These are phyloP conservation scores for Disparrhopalites patrizii DNA, from an alignment of 2,888 invertebrate species.

Conservation along the genomic window DNA sequence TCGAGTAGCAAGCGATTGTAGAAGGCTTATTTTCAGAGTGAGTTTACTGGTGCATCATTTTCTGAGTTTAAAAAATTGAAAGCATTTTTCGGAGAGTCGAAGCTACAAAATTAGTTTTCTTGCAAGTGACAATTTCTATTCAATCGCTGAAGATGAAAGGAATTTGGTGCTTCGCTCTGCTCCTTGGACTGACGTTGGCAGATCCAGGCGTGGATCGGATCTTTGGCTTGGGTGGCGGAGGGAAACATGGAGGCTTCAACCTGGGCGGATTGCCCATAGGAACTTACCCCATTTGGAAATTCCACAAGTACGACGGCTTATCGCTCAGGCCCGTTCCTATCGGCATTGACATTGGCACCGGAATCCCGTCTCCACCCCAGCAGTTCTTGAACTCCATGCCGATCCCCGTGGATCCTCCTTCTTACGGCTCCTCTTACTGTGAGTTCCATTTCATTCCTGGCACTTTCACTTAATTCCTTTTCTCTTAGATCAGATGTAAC, in stretches of 20 bases:
- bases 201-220: background rate
- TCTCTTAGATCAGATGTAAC: background rate
- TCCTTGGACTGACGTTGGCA: background rate
- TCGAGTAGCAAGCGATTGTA: too few relatives aligned
- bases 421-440: background rate
- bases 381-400: constrained; percentile 16
- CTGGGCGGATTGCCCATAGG: constrained; percentile 23
- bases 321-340: constrained; percentile 28
- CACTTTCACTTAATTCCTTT: background rate
- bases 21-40: too few relatives aligned
- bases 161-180: background rate
- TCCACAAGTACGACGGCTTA: constrained; percentile 31
- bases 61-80: too few relatives aligned
- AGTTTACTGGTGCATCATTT: too few relatives aligned
- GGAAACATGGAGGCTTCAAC: background rate
- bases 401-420: background rate
- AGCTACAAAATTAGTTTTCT: too few relatives aligned
- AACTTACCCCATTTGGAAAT: constrained; percentile 32
- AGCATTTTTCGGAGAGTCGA: too few relatives aligned
- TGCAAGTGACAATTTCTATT: too few relatives aligned
- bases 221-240: constrained; percentile 6
- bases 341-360: constrained; percentile 29
- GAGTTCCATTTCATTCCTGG: background rate
- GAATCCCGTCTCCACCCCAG: constrained; percentile 29
- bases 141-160: too few relatives aligned